A percentile compares a stretch with the other conserved stretches of the same genome.
Evolutionary conservation across 2,797 vertebrate genomes (phyloP).

Genomic region (Amphiprion clarkii): DNA sequence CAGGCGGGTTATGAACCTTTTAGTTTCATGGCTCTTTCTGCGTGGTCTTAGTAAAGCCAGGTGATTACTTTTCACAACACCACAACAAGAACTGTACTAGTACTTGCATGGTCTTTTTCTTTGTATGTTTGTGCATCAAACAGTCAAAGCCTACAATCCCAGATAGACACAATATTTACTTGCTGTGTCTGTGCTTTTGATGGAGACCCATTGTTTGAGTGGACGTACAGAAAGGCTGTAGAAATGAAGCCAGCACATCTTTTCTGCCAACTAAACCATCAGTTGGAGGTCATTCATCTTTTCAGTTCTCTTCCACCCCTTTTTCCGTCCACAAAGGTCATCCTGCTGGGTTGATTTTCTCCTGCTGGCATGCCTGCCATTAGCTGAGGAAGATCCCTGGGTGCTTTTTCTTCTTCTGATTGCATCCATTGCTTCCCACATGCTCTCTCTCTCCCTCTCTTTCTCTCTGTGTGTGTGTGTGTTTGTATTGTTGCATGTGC

Average conservation of each 20-base stretch:
- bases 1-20: constrained; percentile 23
- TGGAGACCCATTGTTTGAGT: not conserved
- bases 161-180: not conserved
- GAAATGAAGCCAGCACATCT: not conserved
- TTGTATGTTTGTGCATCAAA: constrained; percentile 2
- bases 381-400: constrained; percentile 9
- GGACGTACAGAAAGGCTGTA: not conserved
- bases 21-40: not conserved
- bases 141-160: not conserved
- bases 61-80: not conserved
- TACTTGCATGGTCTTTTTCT: not conserved
- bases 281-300: constrained; percentile 41
- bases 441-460: not conserved
- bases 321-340: constrained; percentile 46
- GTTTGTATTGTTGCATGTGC: constrained; percentile 5
- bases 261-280: constrained; percentile 25
- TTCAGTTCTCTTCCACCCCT: constrained; percentile 22
- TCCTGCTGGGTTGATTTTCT: constrained; percentile 25
- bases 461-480: not conserved
- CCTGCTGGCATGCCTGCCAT: constrained; percentile 32
- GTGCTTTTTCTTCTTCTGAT: not conserved
- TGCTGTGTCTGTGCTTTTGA: not conserved
- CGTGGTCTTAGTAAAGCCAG: not conserved
- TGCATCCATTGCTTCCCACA: constrained; percentile 15
- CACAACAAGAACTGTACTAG: not conserved